These are phyloP conservation scores for Amorpha juglandis DNA, from an alignment of 2,888 invertebrate species.

Conservation along the genomic window DNA sequence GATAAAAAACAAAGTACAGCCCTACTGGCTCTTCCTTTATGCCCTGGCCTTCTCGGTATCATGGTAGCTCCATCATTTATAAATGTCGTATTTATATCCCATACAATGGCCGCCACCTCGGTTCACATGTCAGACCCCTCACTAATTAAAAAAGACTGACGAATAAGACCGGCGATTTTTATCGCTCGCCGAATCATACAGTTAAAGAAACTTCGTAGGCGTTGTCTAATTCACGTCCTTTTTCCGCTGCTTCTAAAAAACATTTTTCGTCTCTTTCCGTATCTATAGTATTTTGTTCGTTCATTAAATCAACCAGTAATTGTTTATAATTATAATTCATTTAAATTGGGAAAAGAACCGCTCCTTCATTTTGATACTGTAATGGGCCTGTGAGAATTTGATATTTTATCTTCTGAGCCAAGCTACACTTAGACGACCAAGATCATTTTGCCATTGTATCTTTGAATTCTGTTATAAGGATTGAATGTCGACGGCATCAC, in stretches of 20 bases:
- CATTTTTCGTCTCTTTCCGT: slow-evolving; percentile 58
- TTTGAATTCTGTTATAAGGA: slow-evolving; percentile 32
- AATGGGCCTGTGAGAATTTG: slow-evolving; percentile 72
- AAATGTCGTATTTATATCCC: slow-evolving; percentile 73
- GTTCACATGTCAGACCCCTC: slow-evolving; percentile 79
- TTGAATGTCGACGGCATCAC: slow-evolving; percentile 25
- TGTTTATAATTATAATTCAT: slow-evolving; percentile 82
- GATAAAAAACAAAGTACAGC: slow-evolving; percentile 32
- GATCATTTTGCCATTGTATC: slow-evolving; percentile 4
- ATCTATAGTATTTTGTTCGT: slow-evolving; percentile 63
- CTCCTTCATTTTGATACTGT: slow-evolving; percentile 65
- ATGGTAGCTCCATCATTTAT: slow-evolving; percentile 65
- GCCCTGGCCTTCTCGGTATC: slow-evolving; percentile 60
- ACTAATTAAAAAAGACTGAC: slow-evolving; percentile 82
- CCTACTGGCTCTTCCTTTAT: slow-evolving; percentile 28
- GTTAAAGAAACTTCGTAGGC: slow-evolving; percentile 76
- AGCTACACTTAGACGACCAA: slow-evolving; percentile 31
- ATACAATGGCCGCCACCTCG: slow-evolving; percentile 76
- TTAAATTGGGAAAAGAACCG: slow-evolving; percentile 67
- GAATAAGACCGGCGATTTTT: slow-evolving; percentile 83
- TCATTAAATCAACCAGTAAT: slow-evolving; percentile 77
- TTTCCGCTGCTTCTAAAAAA: slow-evolving; percentile 51
- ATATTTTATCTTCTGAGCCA: slow-evolving; percentile 63
- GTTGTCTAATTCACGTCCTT: slow-evolving; percentile 68
- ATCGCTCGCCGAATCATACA: slow-evolving; percentile 81